Evolutionary conservation across 2,888 invertebrate genomes (phyloP), one percentile per base, ranked within the genome.

Genomic region (Luffia ferchaultella): DNA sequence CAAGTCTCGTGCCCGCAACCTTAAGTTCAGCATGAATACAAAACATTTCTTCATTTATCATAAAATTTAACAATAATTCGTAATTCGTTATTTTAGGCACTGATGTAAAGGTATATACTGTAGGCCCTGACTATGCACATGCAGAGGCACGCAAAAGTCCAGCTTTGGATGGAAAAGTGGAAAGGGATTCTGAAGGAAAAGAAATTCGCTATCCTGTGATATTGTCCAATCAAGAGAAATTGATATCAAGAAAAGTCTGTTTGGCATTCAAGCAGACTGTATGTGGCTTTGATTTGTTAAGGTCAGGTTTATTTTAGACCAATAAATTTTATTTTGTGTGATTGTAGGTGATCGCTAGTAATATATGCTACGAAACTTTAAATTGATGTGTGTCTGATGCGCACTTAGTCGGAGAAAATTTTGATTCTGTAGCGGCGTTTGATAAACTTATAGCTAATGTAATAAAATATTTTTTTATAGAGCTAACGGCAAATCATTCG

Each of bases 181-280:
- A 99, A 71, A 85, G 99, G 45, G 99, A 99, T 71, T 93, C 95
- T 5, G 97, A 98, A 67, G 99, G 99, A 56, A 95, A 96, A 72
- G 99, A 99, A 86, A 96, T 99, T 58, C 89, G 99, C 42, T 99
- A 99, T 79, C 99, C 99, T 1, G 98, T 99, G 7, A 97, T 99
- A 68, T 80, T 99, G 54, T 96, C 95, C 68, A 97, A 98, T 68
- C 93, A 93, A 47, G 99, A 99, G 83, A 99, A 99, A 75, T 85
- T 98, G 44, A 98, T 99, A 61, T 99, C 99, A 1, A 87, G 98
- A 56, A 97, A 97, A 84, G 98, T 99, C 45, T 98, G 98, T 68
- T 80, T 96, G 53, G 96, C 96, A 2, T 96, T 96, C 72, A 95
- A 96, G 78, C 99, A 99, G 86, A 98, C 97, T 7, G 99, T 99